A percentile compares a stretch with the other conserved stretches of the same genome.
Evolutionary conservation across 2,797 vertebrate species (phyloP).

Genomic region (Girardinus metallicus): DNA sequence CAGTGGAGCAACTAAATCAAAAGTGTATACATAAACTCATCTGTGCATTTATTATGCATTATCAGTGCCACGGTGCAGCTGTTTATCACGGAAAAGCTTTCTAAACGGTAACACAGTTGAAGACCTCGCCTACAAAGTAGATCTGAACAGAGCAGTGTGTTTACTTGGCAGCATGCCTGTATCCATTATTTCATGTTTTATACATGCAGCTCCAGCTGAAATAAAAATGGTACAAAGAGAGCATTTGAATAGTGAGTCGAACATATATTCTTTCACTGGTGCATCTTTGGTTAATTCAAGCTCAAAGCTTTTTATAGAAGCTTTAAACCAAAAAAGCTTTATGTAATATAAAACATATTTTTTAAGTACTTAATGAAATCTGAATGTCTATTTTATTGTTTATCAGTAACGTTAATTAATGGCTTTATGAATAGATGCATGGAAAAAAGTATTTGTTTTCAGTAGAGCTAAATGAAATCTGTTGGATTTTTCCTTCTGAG

Average conservation of each 20-base stretch:
- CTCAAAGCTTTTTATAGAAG: slow-evolving; percentile 23
- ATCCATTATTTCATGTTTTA: slow-evolving; percentile 60
- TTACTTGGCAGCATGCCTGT: slow-evolving; percentile 54
- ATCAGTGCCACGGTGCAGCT: slow-evolving; percentile 49
- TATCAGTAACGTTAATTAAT: slow-evolving; percentile 16
- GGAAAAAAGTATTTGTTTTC: slow-evolving; percentile 15
- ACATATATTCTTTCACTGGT: slow-evolving; percentile 22
- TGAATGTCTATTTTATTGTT: slow-evolving; percentile 31
- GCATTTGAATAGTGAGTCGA: slow-evolving; percentile 37
- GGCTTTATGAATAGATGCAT: slow-evolving; percentile 8
- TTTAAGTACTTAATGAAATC: slow-evolving; percentile 31
- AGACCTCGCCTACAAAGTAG: slow-evolving; percentile 41
- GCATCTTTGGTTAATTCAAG: slow-evolving; percentile 28
- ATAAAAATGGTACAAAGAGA: slow-evolving; percentile 38
- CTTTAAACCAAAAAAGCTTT: slow-evolving; percentile 17
- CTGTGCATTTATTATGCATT: slow-evolving; percentile 74
- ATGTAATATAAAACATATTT: slow-evolving; percentile 19
- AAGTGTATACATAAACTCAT: slow-evolving; percentile 56
- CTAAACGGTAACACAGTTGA: slow-evolving; percentile 41
- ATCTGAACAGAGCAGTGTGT: slow-evolving; percentile 35
- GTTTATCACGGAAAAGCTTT: slow-evolving; percentile 65
- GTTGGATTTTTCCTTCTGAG: not conserved
- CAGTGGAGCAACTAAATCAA: slow-evolving; percentile 58
- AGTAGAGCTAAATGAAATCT: slow-evolving; percentile 1
- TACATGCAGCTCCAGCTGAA: slow-evolving; percentile 55